Evolutionary conservation across 2,888 invertebrate species (phyloP).

Genomic region (Philereme vetulata): DNA sequence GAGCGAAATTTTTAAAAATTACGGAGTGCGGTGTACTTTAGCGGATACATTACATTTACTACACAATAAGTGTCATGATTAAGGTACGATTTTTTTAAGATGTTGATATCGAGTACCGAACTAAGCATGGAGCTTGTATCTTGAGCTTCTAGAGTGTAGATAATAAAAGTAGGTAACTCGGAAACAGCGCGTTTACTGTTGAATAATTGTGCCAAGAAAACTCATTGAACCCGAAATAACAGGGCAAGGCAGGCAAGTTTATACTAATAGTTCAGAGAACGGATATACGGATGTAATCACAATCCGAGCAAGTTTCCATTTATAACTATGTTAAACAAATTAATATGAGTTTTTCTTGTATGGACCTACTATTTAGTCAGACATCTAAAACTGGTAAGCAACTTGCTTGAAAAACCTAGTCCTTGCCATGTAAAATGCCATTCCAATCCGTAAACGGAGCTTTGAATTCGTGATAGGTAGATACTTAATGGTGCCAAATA

Average conservation of each 20-base stretch:
- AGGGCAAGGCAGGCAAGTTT: conserved; percentile 16
- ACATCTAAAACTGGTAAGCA: conserved; percentile 22
- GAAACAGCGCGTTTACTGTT: too few species aligned
- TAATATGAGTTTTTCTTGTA: conserved; percentile 13
- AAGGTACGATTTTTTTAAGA: too few species aligned
- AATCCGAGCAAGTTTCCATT: conserved; percentile 33
- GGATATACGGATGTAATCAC: conserved; percentile 34
- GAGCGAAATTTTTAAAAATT: too few species aligned
- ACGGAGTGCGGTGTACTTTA: too few species aligned
- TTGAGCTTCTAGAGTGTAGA: too few species aligned
- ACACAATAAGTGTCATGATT: too few species aligned
- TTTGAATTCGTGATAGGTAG: conserved; percentile 11
- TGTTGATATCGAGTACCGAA: too few species aligned
- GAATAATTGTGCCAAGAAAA: conserved; percentile 8
- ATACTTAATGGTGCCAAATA: conserved; percentile 5
- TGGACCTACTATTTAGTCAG: conserved; percentile 28
- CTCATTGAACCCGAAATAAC: conserved; percentile 13
- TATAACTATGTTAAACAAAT: conserved; percentile 25
- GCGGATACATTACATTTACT: too few species aligned
- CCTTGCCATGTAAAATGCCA: conserved; percentile 18
- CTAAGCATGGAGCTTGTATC: too few species aligned
- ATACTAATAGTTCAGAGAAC: conserved; percentile 25
- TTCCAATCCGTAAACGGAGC: conserved; percentile 17
- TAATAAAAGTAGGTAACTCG: too few species aligned
- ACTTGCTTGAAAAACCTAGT: conserved; percentile 19